Evolutionary conservation across 2,113 vertebrate genomes (phyloP).

Genomic region (Notechis scutatus): DNA sequence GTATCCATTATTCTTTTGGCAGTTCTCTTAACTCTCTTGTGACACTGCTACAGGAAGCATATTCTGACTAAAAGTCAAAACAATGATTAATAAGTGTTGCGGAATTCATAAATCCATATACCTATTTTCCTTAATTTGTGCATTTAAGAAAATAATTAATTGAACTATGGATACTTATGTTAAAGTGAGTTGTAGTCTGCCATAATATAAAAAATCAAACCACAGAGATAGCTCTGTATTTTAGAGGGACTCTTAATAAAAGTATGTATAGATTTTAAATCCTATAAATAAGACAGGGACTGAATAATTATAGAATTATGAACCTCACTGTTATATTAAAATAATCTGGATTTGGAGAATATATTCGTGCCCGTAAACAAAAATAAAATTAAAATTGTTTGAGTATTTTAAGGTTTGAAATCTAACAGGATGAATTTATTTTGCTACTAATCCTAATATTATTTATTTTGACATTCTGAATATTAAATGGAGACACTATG

Average conservation of each 20-base stretch:
- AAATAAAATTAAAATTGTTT: conserved; percentile 43
- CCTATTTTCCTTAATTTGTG: background rate
- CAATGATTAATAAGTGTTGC: background rate
- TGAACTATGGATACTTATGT: background rate
- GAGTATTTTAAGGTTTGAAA: conserved; percentile 70
- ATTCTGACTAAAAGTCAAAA: background rate
- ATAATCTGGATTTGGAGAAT: conserved; percentile 21
- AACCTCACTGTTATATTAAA: conserved; percentile 16
- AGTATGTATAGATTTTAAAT: conserved; percentile 20
- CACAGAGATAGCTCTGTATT: background rate
- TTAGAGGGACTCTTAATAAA: background rate
- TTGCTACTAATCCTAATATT: conserved; percentile 64
- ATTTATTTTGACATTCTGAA: conserved; percentile 65
- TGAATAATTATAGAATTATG: conserved; percentile 27
- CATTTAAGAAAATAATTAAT: background rate
- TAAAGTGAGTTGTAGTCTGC: background rate
- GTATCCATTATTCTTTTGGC: background rate
- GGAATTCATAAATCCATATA: background rate
- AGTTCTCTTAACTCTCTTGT: background rate
- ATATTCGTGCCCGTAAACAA: conserved; percentile 22
- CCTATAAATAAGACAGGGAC: background rate
- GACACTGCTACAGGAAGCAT: background rate
- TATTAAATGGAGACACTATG: conserved; percentile 70
- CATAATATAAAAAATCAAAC: background rate
- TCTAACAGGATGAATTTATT: conserved; percentile 65